These are phyloP conservation scores for Aurelia sp. DNA, from an alignment of 30 jellyfish, hydroid and myxozoan species.

Conservation along the genomic window DNA sequence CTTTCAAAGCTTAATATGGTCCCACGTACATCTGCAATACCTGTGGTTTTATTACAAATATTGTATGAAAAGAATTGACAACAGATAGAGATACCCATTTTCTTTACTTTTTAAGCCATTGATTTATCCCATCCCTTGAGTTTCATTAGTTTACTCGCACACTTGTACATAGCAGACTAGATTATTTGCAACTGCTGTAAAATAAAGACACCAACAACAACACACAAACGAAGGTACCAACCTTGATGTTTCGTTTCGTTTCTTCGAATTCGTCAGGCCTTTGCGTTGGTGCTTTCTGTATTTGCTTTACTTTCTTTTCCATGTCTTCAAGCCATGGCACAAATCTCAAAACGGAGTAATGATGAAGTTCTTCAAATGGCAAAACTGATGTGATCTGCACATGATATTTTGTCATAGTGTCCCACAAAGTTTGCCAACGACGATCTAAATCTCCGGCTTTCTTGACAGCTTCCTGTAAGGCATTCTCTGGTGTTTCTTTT, in stretches of 20 bases:
- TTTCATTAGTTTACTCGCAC: too few species aligned
- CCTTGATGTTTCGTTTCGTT: constrained; percentile 42
- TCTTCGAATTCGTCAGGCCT: constrained; percentile 34
- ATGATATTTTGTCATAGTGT: constrained; percentile 61
- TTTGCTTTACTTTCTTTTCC: constrained; percentile 58
- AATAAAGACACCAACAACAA: too few species aligned
- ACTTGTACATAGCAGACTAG: too few species aligned
- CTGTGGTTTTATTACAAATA: too few species aligned
- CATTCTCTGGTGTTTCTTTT: constrained; percentile 4
- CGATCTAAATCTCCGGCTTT: constrained; percentile 45
- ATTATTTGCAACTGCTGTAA: too few species aligned
- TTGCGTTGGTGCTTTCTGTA: constrained; percentile 45
- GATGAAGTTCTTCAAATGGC: constrained; percentile 86
- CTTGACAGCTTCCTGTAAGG: constrained; percentile 31
- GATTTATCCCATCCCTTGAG: too few species aligned
- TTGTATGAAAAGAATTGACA: too few species aligned
- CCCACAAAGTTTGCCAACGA: constrained; percentile 67
- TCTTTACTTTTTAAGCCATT: too few species aligned
- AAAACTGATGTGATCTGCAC: constrained; percentile 80
- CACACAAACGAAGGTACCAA: neutral
- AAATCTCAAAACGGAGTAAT: constrained; percentile 65
- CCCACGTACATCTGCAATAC: too few species aligned
- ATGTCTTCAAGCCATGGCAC: constrained; percentile 91
- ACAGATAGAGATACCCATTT: too few species aligned
- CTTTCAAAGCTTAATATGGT: too few species aligned